These are phyloP conservation scores for Cetoscarus ocellatus DNA, from an alignment of 2,797 vertebrate genomes.

Conservation along the genomic window DNA sequence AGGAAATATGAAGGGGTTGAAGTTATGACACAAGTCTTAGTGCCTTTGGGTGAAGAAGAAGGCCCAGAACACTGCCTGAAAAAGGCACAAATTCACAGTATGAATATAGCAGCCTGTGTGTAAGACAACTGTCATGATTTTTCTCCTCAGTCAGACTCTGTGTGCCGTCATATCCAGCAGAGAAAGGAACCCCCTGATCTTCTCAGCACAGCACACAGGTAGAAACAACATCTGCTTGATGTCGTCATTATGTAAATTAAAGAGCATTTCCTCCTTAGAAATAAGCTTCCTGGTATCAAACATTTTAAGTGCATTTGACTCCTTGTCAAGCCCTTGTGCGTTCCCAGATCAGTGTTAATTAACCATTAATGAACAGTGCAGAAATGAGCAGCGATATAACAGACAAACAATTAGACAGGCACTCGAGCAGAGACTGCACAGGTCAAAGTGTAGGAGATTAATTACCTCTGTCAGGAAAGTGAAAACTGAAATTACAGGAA, in stretches of 20 bases:
- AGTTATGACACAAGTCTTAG: constrained; percentile 13
- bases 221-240: constrained; percentile 4
- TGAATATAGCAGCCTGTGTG: constrained; percentile 9
- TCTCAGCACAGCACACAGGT: not conserved
- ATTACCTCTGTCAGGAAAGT: constrained; percentile 62
- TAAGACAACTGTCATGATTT: not conserved
- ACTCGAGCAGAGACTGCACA: constrained; percentile 53
- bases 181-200: not conserved
- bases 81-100: constrained; percentile 17
- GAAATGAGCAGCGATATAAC: constrained; percentile 62
- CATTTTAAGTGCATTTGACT: constrained; percentile 61
- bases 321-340: constrained; percentile 44
- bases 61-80: not conserved
- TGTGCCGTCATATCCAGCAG: not conserved
- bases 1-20: constrained; percentile 25
- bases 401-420: constrained; percentile 66
- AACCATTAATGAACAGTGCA: constrained; percentile 81
- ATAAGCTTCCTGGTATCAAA: constrained; percentile 37
- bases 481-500: constrained; percentile 42
- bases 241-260: not conserved
- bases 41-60: constrained; percentile 18
- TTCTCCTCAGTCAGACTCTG: not conserved
- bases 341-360: constrained; percentile 63
- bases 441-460: constrained; percentile 61
- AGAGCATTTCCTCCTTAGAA: constrained; percentile 17